These are phyloP conservation scores for Spermophilus dauricus DNA, from an alignment of 2,113 vertebrate species.

Conservation along the genomic window DNA sequence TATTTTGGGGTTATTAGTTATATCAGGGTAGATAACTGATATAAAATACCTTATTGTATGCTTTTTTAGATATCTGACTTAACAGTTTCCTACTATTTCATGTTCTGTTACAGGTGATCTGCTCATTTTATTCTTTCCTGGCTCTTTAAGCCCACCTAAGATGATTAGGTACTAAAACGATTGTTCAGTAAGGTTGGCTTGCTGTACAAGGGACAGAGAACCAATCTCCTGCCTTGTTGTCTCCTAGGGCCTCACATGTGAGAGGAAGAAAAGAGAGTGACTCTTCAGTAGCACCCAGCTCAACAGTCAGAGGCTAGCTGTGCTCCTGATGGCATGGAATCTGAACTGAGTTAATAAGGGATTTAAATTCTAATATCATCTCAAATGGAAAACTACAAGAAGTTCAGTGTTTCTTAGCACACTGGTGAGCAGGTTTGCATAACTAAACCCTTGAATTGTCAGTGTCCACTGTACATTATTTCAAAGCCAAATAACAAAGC, in stretches of 20 bases:
- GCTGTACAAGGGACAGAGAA: background rate
- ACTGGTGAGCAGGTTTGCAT: background rate
- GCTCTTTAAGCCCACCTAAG: background rate
- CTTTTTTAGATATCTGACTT: background rate
- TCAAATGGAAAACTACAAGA: background rate
- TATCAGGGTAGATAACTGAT: background rate
- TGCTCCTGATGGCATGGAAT: background rate
- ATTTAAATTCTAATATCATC: background rate
- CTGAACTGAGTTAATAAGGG: background rate
- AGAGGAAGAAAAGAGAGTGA: background rate
- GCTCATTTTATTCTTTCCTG: background rate
- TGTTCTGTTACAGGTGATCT: background rate
- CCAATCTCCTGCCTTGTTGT: background rate
- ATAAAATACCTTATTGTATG: background rate
- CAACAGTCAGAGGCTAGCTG: background rate
- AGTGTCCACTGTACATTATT: background rate
- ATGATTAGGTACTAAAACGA: background rate
- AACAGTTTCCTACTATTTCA: background rate
- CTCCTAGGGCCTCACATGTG: background rate
- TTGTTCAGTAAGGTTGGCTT: background rate
- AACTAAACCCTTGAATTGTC: background rate
- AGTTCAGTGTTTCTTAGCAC: background rate
- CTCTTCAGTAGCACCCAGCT: background rate
- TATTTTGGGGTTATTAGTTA: background rate
- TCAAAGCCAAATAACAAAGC: constrained; percentile 19